Base-by-base conservation (phyloP, 1,140 invertebrate genomes). In the Hirudo medicinalis region DNA sequence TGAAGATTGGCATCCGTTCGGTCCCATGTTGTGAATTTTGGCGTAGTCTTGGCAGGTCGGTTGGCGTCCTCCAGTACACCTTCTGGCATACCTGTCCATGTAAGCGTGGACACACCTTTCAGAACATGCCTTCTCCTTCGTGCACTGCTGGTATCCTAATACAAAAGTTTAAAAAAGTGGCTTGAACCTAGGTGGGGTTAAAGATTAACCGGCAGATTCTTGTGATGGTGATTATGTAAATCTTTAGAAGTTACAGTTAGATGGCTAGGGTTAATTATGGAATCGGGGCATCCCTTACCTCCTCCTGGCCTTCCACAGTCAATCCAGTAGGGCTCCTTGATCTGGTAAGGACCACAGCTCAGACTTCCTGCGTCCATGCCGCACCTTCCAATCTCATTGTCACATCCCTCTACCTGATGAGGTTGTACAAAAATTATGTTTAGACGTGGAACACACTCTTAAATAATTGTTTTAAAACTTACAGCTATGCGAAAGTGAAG, bases 21-120 rank as follows among this genome's bases (percentile, higher is more conserved):
- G 82, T 43, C 81, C 81, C 15, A 82, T 82, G 71, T 83, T 82
- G 73, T 82, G 81, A 67, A 82, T 81, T 70, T 79, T 63, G 19
- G 81, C 82, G 69, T 77, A 81, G 29, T 76, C 72, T 60, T 78
- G 55, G 72, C 79, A 81, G 20, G 69, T 72, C 15, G 73, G 73
- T 1, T 71, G 55, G 69, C 73, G 74, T 9, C 74, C 72, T 43
- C 70, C 71, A 25, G 75, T 72, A 36, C 76, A 78, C 20, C 70
- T 49, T 13, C 29, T 68, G 25, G 72, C 75, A 49, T 78, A 78
- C 15, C 73, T 60, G 19, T 49, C 69, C 74, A 75, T 73, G 71
- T 75, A 75, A 32, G 25, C 25, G 20, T 68, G 32, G 36, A 75
- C 72, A 67, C 75, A 75, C 43, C 53, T 71, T 40, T 75, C 71